Evolutionary conservation across 2,888 invertebrate genomes (phyloP).

Genomic region (Scelioninae gen. 1): DNA sequence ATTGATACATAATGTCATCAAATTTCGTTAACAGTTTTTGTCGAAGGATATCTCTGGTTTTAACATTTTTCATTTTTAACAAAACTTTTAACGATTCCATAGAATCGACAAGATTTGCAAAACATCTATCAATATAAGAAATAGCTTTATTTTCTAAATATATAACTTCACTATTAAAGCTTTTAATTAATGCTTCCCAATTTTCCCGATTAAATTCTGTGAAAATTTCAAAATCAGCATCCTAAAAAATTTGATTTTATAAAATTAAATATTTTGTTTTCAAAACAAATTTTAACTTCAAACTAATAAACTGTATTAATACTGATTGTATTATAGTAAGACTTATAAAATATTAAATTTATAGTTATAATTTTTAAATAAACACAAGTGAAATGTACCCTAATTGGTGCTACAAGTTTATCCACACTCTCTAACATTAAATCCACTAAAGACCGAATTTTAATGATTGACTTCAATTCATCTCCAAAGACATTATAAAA

Average conservation of each 20-base stretch:
- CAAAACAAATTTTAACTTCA: too few relatives aligned
- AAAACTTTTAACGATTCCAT: conserved; percentile 93
- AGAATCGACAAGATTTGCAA: conserved; percentile 91
- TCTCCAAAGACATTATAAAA: conserved; percentile 95
- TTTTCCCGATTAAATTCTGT: conserved; percentile 91
- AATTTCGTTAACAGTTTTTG: conserved; percentile 91
- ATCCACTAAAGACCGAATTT: conserved; percentile 94
- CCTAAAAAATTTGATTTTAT: conserved; percentile 24
- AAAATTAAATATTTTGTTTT: background rate
- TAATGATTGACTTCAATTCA: conserved; percentile 93
- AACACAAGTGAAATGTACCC: conserved; percentile 75
- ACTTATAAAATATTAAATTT: too few relatives aligned
- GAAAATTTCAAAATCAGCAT: conserved; percentile 93
- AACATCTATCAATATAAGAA: conserved; percentile 93
- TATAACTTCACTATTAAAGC: conserved; percentile 90
- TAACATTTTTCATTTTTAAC: conserved; percentile 91
- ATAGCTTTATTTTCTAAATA: conserved; percentile 92
- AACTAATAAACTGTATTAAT: too few relatives aligned
- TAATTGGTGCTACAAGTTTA: conserved; percentile 90
- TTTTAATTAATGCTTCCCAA: conserved; percentile 93
- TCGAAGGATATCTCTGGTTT: conserved; percentile 90
- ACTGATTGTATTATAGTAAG: too few relatives aligned
- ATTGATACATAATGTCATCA: conserved; percentile 93
- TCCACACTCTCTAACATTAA: conserved; percentile 92
- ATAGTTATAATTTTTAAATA: too few relatives aligned